These are phyloP conservation scores for Leptestheria dahalacensis DNA, from an alignment of 1,140 invertebrate genomes.

Conservation along the genomic window DNA sequence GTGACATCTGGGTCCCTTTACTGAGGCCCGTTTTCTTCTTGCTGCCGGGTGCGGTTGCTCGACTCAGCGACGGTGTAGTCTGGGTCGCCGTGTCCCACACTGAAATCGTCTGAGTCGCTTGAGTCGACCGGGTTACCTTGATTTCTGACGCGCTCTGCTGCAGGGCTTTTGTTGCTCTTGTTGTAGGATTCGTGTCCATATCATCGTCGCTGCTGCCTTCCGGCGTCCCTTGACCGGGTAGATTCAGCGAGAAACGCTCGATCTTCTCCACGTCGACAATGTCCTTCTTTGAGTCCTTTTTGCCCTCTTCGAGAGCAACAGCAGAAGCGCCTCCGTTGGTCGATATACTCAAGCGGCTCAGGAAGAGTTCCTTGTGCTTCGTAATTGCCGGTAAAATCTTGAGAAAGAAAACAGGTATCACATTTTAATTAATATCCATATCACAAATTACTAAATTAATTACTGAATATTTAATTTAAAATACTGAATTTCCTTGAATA, in stretches of 20 bases:
- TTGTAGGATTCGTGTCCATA: constrained; percentile 14
- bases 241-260: constrained; percentile 14
- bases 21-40: neutral
- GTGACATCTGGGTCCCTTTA: constrained; percentile 11
- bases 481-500: no score
- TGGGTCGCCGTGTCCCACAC: constrained; percentile 11
- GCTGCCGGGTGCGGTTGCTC: neutral
- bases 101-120: constrained; percentile 8
- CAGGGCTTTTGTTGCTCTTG: neutral
- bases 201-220: constrained; percentile 15
- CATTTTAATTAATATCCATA: no score
- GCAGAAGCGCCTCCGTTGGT: neutral
- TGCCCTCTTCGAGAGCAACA: neutral
- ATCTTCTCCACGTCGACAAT: constrained; percentile 6
- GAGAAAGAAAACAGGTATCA: constrained; percentile 28
- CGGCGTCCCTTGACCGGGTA: constrained; percentile 6
- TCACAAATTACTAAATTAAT: no score
- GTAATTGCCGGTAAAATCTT: constrained; percentile 24
- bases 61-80: constrained; percentile 6
- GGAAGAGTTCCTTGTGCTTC: constrained; percentile 1
- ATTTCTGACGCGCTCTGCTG: neutral
- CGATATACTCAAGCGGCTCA: neutral
- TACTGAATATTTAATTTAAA: no score
- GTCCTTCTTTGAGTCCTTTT: neutral
- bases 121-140: neutral